Conservation (phyloP, 2,113 vertebrate species). For the Choloepus hoffmanni region DNA sequence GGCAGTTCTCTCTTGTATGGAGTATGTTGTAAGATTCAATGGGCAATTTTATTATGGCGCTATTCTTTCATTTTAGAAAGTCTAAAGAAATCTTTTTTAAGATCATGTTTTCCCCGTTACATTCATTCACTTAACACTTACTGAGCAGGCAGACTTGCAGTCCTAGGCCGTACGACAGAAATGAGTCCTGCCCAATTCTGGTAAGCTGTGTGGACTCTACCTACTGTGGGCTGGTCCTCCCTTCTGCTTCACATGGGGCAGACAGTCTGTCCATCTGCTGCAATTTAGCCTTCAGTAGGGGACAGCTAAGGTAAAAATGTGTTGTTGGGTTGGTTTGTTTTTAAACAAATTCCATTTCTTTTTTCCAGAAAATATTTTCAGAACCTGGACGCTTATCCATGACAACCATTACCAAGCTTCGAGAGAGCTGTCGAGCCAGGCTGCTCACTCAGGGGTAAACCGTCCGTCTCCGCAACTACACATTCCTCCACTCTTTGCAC, state of each 20-base stretch:
- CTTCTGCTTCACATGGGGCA: not conserved
- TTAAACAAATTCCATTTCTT: constrained; percentile 39
- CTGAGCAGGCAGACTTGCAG: not conserved
- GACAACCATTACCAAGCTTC: constrained; percentile 90
- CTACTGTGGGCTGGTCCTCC: not conserved
- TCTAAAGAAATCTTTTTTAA: not conserved
- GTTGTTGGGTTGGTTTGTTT: not conserved
- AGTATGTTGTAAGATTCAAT: not conserved
- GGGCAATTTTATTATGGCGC: not conserved
- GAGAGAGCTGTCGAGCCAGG: constrained; percentile 88
- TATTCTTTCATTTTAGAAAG: not conserved
- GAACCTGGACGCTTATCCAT: constrained; percentile 94
- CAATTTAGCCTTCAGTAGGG: not conserved
- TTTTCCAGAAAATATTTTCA: constrained; percentile 93
- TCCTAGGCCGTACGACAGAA: not conserved
- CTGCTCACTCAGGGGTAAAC: constrained; percentile 87
- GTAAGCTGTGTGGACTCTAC: not conserved
- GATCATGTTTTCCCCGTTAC: not conserved
- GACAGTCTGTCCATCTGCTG: not conserved
- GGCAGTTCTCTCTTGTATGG: not conserved
- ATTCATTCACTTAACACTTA: not conserved
- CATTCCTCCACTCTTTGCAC: constrained; percentile 85
- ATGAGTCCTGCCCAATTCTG: not conserved
- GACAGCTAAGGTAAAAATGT: not conserved
- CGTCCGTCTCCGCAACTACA: not conserved